Evolutionary conservation across 1,140 invertebrate species (phyloP).

Genomic region (Drosophila lowei): DNA sequence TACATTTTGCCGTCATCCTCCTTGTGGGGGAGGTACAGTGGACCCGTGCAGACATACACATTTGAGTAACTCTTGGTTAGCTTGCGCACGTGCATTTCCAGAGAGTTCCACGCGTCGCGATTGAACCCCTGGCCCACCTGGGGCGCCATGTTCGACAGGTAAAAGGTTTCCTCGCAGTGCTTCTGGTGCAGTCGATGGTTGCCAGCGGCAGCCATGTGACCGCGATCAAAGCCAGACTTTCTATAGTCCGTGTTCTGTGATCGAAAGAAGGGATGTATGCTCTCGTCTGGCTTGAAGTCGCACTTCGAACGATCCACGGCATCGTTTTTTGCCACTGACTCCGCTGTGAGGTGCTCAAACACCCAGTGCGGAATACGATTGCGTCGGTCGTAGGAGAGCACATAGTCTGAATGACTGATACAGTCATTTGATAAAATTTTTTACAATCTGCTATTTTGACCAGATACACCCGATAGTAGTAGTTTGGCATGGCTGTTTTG

Average conservation of each 20-base stretch:
- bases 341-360: conserved; percentile 96
- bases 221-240: conserved; percentile 95
- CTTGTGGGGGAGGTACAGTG: conserved; percentile 94
- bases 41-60: conserved; percentile 98
- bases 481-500: too few species aligned
- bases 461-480: too few species aligned
- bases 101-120: conserved; percentile 94
- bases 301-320: conserved; percentile 91
- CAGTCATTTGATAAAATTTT: too few species aligned
- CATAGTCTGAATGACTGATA: conserved; percentile 96
- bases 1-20: conserved; percentile 95
- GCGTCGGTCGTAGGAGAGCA: conserved; percentile 96
- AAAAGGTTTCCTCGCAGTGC: conserved; percentile 93
- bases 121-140: conserved; percentile 99
- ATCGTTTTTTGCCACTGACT: conserved; percentile 88
- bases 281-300: conserved; percentile 93
- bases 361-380: conserved; percentile 97
- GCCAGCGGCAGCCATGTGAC: conserved; percentile 98
- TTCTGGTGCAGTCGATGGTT: conserved; percentile 93
- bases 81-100: conserved; percentile 95
- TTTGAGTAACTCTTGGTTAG: conserved; percentile 92
- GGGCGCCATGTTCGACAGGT: conserved; percentile 97
- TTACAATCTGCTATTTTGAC: too few species aligned
- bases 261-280: conserved; percentile 91
- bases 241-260: conserved; percentile 96